Evolutionary conservation across 2,888 invertebrate genomes (phyloP).

Genomic region (Pammene fasciana): DNA sequence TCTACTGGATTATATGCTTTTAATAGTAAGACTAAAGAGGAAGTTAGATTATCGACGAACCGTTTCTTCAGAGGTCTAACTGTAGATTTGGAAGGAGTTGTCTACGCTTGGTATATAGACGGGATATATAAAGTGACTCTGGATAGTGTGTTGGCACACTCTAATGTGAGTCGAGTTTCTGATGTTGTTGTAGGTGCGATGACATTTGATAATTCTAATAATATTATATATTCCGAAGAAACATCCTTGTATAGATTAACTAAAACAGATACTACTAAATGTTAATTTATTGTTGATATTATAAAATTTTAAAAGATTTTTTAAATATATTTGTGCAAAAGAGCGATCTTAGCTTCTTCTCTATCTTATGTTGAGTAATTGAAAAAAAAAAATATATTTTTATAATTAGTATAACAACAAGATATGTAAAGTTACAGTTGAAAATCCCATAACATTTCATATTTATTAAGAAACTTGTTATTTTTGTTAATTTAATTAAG

Average conservation of each 20-base stretch:
- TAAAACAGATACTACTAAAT: conserved; percentile 26
- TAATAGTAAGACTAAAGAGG: conserved; percentile 53
- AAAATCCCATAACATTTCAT: too few species aligned
- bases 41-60: conserved; percentile 62
- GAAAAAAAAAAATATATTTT: too few species aligned
- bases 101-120: conserved; percentile 76
- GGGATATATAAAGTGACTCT: conserved; percentile 68
- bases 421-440: too few species aligned
- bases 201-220: conserved; percentile 69
- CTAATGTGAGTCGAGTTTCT: conserved; percentile 60
- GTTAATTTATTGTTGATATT: conserved; percentile 2
- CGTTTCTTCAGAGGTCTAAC: conserved; percentile 68
- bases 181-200: conserved; percentile 65
- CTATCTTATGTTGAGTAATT: too few species aligned
- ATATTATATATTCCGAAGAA: conserved; percentile 65
- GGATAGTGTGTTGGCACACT: conserved; percentile 55
- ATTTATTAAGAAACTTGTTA: too few species aligned
- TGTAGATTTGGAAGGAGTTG: conserved; percentile 63
- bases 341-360: too few species aligned
- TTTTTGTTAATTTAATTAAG: too few species aligned
- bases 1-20: conserved; percentile 62
- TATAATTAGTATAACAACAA: too few species aligned
- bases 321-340: too few species aligned
- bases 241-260: conserved; percentile 59
- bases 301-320: too few species aligned